Base-by-base conservation (phyloP, 2,888 invertebrate genomes). In the Panorpa germanica region DNA sequence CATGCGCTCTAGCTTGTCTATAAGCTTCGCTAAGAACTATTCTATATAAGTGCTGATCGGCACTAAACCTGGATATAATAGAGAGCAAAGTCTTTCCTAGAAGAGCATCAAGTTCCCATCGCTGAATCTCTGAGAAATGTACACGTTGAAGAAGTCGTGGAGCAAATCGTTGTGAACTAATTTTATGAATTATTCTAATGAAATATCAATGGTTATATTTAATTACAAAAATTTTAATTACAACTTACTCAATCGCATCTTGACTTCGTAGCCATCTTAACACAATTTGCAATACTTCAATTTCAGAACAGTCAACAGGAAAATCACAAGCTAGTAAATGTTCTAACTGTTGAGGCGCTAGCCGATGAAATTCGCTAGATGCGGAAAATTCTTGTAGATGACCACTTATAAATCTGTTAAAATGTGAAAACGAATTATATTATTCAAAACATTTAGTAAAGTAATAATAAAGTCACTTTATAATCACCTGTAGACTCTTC, bases 231-330 rank as follows among this genome's bases (percentile, higher is more conserved):
- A 31, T 28, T 20, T n/a, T 15, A 31, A n/a, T n/a, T n/a, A n/a
- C n/a, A 23, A 33, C 34, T 37, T 33, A 43, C 42, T 42, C 40
- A 31, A 40, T 37, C 30, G 38, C 37, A 23, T 50, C 53, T n/a
- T 55, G 50, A 39, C 53, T 53, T 29, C 59, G 50, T 37, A 70
- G 57, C 68, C 70, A 72, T 33, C 59, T 52, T 20, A 70, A 43
- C n/a, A 69, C 61, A 35, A 66, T 62, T 27, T 58, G 48, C 18
- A 72, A 49, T 1, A 65, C 65, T 37, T 66, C 64, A 7, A 56
- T 51, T 49, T 75, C 74, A 1, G 63, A 54, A 45, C 71, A 71
- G 47, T 74, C 68, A 5, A 76, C 70, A 2, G 74, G 73, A 45
- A 65, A 70, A 44, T 74, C 71, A 44, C 64, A 65, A 11, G 59